Percentiles rank a stretch among this genome's conserved stretches.
These are phyloP conservation scores for Leptinotarsa defecta DNA, from an alignment of 1,140 invertebrate species.

Conservation along the genomic window DNA sequence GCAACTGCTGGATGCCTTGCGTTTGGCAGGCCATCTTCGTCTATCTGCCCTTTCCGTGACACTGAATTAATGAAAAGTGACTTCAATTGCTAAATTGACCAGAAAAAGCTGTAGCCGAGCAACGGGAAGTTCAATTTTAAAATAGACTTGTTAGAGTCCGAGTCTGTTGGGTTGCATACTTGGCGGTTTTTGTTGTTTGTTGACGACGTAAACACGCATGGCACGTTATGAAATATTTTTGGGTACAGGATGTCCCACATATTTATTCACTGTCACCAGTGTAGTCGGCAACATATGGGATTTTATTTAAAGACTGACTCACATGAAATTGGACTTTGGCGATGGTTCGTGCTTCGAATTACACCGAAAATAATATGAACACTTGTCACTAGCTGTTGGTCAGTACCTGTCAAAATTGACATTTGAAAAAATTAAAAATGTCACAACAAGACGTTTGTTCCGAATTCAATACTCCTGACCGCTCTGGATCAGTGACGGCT, in stretches of 20 bases:
- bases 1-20: conserved; percentile 96
- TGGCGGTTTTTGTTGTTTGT: conserved; percentile 2
- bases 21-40: conserved; percentile 90
- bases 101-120: conserved; percentile 37
- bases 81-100: conserved; percentile 44
- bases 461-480: too few relatives aligned
- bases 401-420: too few relatives aligned
- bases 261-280: too few relatives aligned
- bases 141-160: conserved; percentile 29
- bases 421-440: too few relatives aligned
- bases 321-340: too few relatives aligned
- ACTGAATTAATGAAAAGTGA: conserved; percentile 30
- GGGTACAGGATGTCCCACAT: background rate
- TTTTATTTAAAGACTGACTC: too few relatives aligned
- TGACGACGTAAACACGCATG: background rate
- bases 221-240: conserved; percentile 1
- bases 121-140: conserved; percentile 35
- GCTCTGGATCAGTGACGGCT: too few relatives aligned
- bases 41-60: conserved; percentile 24
- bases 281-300: too few relatives aligned
- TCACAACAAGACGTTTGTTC: too few relatives aligned
- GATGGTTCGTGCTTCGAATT: too few relatives aligned
- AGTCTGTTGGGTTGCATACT: conserved; percentile 2
- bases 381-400: too few relatives aligned
- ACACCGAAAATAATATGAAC: too few relatives aligned